Conservation (phyloP, 2,113 vertebrate species). For the Halcyon senegalensis region DNA sequence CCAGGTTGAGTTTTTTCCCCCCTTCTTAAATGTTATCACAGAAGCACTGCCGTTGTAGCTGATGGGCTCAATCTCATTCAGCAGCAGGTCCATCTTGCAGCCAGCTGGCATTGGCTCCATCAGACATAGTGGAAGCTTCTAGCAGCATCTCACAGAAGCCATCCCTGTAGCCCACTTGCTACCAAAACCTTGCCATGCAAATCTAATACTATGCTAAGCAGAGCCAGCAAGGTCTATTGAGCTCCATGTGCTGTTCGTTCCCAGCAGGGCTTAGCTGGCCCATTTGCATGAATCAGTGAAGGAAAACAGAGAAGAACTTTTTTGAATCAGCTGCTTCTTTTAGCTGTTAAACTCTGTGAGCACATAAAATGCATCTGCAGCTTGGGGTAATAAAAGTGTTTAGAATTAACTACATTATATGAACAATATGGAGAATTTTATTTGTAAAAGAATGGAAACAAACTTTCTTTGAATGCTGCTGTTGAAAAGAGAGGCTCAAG, state of each 20-base stretch:
- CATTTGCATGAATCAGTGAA: not conserved
- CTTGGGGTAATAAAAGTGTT: not conserved
- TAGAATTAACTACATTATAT: not conserved
- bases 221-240: not conserved
- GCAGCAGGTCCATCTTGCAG: no score
- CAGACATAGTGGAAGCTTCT: not conserved
- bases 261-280: not conserved
- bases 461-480: slow-evolving; percentile 1
- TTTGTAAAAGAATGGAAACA: not conserved
- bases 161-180: rapidly evolving
- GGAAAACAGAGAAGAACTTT: not conserved
- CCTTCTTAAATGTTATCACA: no score
- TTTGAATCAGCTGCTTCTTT: not conserved
- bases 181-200: not conserved
- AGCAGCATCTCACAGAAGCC: not conserved
- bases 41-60: no score
- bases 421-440: not conserved
- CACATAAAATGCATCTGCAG: not conserved
- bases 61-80: no score
- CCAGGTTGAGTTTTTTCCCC: no score
- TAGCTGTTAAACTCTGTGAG: not conserved
- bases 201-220: not conserved
- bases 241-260: not conserved
- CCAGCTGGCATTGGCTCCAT: no score
- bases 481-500: not conserved